Conservation (phyloP, 2,888 invertebrate genomes). For the Agrotis puta region DNA sequence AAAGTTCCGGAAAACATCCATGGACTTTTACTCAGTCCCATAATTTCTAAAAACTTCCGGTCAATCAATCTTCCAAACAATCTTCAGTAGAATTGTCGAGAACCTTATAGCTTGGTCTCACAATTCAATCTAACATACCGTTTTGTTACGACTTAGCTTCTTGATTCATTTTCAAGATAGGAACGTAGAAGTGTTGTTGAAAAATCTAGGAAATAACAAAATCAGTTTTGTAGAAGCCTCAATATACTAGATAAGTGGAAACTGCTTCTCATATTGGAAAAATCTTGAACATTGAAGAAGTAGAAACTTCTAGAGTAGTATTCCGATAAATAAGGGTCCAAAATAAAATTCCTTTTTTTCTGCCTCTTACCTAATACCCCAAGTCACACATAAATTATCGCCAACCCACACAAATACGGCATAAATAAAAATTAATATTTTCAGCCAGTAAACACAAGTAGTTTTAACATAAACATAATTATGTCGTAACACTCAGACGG, state of each 20-base stretch:
- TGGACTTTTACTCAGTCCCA: no score
- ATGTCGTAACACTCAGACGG: conserved; percentile 23
- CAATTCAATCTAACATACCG: no score
- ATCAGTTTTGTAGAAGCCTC: conserved; percentile 11
- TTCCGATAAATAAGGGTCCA: not conserved
- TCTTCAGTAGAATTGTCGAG: no score
- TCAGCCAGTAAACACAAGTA: conserved; percentile 34
- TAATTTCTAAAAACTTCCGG: no score
- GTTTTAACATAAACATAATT: conserved; percentile 30
- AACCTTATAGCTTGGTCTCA: no score
- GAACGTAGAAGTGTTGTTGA: not conserved
- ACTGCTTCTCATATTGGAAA: not conserved
- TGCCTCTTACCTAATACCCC: not conserved
- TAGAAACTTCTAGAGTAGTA: not conserved
- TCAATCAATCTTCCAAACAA: no score
- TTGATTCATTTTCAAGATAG: not conserved
- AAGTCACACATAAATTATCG: conserved; percentile 33
- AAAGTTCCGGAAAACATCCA: no score
- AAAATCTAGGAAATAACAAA: conserved; percentile 7
- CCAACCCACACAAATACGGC: conserved; percentile 8
- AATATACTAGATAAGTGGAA: not conserved
- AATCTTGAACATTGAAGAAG: not conserved
- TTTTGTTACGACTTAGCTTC: not conserved
- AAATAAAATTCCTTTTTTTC: conserved; percentile 3
- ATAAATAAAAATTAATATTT: conserved; percentile 56